These are phyloP conservation scores for Machaerirhynchus nigripectus DNA, from an alignment of 2,113 vertebrate species.

Conservation along the genomic window DNA sequence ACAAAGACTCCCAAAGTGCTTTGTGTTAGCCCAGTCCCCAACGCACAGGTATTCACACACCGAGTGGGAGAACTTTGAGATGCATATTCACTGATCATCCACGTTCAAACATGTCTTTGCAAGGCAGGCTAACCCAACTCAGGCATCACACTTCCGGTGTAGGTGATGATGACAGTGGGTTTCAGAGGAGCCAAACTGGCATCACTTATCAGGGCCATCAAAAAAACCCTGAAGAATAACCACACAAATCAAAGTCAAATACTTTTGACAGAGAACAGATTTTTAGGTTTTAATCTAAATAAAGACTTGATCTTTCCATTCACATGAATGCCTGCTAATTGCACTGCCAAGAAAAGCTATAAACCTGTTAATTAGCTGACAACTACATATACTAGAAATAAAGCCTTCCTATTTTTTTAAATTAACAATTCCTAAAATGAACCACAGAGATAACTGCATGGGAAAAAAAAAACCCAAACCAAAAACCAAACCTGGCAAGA, in stretches of 20 bases:
- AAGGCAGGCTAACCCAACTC: neutral
- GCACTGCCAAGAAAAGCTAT: neutral
- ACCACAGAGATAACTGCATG: neutral
- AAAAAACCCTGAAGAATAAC: neutral
- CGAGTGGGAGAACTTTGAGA: neutral
- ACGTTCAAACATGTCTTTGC: neutral
- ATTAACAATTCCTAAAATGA: neutral
- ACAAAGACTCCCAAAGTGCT: neutral
- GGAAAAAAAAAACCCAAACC: neutral
- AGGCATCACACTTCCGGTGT: neutral
- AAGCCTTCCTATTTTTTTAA: neutral
- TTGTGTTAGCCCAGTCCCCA: neutral
- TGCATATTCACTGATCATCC: neutral
- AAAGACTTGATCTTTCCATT: neutral
- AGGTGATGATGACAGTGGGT: accelerated
- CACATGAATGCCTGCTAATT: neutral
- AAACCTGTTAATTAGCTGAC: neutral
- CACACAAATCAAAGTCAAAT: neutral
- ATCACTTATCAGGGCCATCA: neutral
- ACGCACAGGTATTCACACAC: neutral
- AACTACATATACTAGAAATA: neutral
- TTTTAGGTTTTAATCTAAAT: neutral
- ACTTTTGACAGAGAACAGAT: neutral
- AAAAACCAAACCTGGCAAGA: neutral
- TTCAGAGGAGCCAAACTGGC: neutral